Evolutionary conservation across 2,797 vertebrate species (phyloP).

Genomic region (Artibeus lituratus): DNA sequence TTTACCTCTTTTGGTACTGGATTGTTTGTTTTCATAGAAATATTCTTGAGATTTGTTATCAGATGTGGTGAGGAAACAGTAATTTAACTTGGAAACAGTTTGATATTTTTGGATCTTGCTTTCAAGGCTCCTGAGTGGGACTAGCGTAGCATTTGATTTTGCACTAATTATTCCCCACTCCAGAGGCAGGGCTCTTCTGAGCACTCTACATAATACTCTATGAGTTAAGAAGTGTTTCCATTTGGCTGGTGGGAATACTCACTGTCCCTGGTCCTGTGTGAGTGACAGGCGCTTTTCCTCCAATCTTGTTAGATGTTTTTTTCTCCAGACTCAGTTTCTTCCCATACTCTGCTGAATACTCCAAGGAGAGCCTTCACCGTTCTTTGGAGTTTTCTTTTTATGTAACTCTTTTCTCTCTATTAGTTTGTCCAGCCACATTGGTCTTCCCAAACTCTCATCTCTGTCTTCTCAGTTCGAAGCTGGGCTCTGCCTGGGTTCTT

Average conservation of each 20-base stretch:
- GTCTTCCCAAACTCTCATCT: not conserved
- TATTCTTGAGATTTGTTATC: not conserved
- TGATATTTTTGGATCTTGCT: not conserved
- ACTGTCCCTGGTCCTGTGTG: not conserved
- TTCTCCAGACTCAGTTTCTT: not conserved
- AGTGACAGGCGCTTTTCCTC: not conserved
- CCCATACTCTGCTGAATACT: not conserved
- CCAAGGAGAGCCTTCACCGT: not conserved
- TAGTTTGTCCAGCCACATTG: not conserved
- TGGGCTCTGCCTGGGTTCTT: not conserved
- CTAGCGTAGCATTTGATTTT: not conserved
- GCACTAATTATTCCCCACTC: not conserved
- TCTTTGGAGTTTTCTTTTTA: not conserved
- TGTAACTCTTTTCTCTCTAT: not conserved
- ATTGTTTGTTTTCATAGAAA: not conserved
- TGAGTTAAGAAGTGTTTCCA: not conserved
- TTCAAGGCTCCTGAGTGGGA: not conserved
- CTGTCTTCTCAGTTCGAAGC: not conserved
- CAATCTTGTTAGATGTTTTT: not conserved
- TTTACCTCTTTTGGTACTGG: not conserved
- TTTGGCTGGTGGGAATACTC: not conserved
- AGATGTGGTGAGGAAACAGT: not conserved
- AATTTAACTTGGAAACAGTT: not conserved
- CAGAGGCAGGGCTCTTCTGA: not conserved
- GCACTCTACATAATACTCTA: not conserved